A percentile compares a stretch with the other conserved stretches of the same genome.
phyloP scores from a whole-genome alignment of 2,113 vertebrate genomes.

The Acrocephalus kingi region DNA sequence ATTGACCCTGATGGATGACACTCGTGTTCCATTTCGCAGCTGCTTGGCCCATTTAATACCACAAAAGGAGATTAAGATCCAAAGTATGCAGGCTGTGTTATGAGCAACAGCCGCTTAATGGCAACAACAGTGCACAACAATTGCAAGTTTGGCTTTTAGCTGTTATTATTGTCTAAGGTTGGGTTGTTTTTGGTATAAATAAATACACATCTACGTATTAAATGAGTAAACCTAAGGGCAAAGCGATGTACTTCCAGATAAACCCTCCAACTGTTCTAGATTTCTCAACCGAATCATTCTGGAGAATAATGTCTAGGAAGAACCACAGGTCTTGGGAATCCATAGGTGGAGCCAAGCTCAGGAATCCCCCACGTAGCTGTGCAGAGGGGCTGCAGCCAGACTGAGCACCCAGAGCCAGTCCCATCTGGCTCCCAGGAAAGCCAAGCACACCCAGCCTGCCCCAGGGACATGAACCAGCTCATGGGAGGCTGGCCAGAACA shows the following conservation, averaged over 20 bases:
- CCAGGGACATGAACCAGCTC: background rate
- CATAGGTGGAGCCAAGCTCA: background rate
- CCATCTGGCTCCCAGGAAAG: background rate
- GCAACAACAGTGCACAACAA: background rate
- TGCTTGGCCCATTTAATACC: conserved; percentile 36
- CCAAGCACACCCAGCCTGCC: background rate
- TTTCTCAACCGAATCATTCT: background rate
- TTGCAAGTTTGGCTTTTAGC: background rate
- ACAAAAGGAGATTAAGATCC: conserved; percentile 56
- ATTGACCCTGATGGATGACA: conserved; percentile 45
- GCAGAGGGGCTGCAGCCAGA: background rate
- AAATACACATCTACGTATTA: background rate
- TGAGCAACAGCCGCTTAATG: background rate
- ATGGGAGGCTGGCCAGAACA: background rate
- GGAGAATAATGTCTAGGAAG: background rate
- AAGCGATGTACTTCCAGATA: background rate
- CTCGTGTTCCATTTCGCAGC: conserved; percentile 58
- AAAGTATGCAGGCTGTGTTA: conserved; percentile 4
- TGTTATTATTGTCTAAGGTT: background rate
- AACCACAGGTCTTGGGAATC: background rate
- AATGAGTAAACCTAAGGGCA: background rate
- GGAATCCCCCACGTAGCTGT: rapidly evolving
- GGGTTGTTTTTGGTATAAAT: background rate
- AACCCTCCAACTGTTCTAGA: background rate
- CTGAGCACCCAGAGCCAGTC: rapidly evolving